Percentiles rank a stretch among this genome's conserved stretches.
These are phyloP conservation scores for Himalopsyche japonica DNA, from an alignment of 2,888 invertebrate species.

Conservation along the genomic window DNA sequence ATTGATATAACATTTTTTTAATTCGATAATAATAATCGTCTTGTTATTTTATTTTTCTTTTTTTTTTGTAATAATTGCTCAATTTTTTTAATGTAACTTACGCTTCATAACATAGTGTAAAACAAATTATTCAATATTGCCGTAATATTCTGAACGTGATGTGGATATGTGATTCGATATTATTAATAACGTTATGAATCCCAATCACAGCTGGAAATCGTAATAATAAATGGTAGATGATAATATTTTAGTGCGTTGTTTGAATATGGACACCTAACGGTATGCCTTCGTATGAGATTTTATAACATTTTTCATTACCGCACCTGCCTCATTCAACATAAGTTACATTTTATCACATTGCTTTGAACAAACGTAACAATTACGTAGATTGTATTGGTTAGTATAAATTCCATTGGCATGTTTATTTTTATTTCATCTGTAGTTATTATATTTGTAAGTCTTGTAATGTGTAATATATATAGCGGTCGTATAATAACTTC, in stretches of 20 bases:
- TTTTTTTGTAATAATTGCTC: no score
- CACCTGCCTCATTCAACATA: not conserved
- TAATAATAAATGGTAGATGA: slow-evolving; percentile 30
- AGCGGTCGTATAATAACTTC: no score
- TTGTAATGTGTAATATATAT: no score
- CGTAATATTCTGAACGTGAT: not conserved
- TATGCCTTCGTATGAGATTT: not conserved
- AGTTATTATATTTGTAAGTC: not conserved
- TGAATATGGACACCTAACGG: slow-evolving; percentile 5
- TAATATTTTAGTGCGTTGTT: slow-evolving; percentile 21
- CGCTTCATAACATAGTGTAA: no score
- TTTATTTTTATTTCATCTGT: no score
- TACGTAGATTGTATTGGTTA: not conserved
- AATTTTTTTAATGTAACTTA: no score
- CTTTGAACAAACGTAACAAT: not conserved
- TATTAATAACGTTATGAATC: slow-evolving; percentile 4
- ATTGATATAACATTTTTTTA: no score
- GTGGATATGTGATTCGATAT: not conserved
- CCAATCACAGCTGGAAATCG: slow-evolving; percentile 30
- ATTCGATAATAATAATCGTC: no score
- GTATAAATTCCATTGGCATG: not conserved
- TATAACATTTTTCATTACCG: not conserved
- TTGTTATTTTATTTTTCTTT: no score
- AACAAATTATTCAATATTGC: not conserved
- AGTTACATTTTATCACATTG: not conserved